Evolutionary conservation across 2,888 invertebrate genomes (phyloP).

Genomic region (Drosophila pegasa): DNA sequence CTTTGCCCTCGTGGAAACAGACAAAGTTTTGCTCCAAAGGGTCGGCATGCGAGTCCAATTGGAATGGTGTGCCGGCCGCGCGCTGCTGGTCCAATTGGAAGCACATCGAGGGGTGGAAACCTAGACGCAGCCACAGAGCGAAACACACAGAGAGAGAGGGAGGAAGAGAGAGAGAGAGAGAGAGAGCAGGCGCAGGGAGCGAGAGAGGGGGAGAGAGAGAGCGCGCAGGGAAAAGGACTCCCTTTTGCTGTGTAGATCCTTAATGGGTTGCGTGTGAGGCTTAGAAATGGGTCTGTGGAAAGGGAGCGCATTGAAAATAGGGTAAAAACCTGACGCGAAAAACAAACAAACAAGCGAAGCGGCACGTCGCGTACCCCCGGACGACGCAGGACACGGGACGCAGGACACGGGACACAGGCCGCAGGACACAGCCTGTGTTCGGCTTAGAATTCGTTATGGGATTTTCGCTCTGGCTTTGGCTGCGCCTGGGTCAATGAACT

Average conservation of each 20-base stretch:
- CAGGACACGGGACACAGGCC: background rate
- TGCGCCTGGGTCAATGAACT: conserved; percentile 49
- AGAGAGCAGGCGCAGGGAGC: background rate
- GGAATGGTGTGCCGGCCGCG: conserved; percentile 10
- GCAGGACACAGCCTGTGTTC: background rate
- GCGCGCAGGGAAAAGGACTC: conserved; percentile 8
- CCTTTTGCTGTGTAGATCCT: conserved; percentile 26
- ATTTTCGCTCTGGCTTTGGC: conserved; percentile 14
- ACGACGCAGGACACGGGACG: conserved; percentile 1
- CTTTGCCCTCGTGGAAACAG: conserved; percentile 15
- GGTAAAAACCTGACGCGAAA: conserved; percentile 81
- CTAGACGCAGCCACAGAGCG: conserved; percentile 5
- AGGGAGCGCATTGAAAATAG: conserved; percentile 68
- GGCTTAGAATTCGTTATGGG: conserved; percentile 12
- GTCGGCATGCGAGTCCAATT: conserved; percentile 16
- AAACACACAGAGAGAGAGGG: background rate
- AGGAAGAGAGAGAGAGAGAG: conserved; percentile 9
- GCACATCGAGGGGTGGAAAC: conserved; percentile 40
- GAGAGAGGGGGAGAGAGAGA: conserved; percentile 2
- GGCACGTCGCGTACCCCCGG: conserved; percentile 37
- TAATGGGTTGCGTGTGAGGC: conserved; percentile 36
- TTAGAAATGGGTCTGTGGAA: conserved; percentile 46
- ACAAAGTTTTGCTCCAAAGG: conserved; percentile 2
- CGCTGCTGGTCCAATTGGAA: conserved; percentile 45
- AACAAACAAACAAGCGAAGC: conserved; percentile 75